These are phyloP conservation scores for Drosophila virilis DNA, from an alignment of 1,140 invertebrate genomes.

Conservation along the genomic window DNA sequence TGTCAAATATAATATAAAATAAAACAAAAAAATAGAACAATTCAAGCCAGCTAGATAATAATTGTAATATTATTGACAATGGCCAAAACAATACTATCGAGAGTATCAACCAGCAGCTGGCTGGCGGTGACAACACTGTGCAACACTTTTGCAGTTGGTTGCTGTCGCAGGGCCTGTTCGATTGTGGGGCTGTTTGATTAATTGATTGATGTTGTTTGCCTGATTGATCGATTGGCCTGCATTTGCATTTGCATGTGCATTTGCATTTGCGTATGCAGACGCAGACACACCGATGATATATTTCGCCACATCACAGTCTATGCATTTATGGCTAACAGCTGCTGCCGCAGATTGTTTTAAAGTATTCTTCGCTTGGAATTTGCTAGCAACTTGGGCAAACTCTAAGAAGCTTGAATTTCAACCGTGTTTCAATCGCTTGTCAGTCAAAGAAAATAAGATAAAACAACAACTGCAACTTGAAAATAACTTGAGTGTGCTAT, in stretches of 20 bases:
- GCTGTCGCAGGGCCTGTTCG: background rate
- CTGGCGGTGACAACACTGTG: background rate
- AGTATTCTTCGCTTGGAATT: slow-evolving; percentile 5
- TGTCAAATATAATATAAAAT: too few relatives aligned
- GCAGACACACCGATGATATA: background rate
- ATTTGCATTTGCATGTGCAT: background rate
- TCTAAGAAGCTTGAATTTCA: background rate
- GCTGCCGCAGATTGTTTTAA: slow-evolving; percentile 2
- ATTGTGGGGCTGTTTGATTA: slow-evolving; percentile 7
- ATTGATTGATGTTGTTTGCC: slow-evolving; percentile 21
- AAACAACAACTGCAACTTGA: slow-evolving; percentile 13
- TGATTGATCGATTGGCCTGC: slow-evolving; percentile 8
- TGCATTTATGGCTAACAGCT: background rate
- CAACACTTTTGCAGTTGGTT: background rate
- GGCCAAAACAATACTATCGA: too few relatives aligned
- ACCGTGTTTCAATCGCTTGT: slow-evolving; percentile 12
- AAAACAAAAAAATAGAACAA: too few relatives aligned
- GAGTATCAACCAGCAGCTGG: background rate
- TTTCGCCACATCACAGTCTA: background rate
- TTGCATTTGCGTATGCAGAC: background rate
- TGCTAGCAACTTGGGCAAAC: background rate
- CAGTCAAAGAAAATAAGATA: background rate
- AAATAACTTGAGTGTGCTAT: slow-evolving; percentile 5
- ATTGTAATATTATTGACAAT: too few relatives aligned
- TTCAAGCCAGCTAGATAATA: too few relatives aligned